Evolutionary conservation across 2,113 vertebrate genomes (phyloP).

Genomic region (Dascyllus trimaculatus): DNA sequence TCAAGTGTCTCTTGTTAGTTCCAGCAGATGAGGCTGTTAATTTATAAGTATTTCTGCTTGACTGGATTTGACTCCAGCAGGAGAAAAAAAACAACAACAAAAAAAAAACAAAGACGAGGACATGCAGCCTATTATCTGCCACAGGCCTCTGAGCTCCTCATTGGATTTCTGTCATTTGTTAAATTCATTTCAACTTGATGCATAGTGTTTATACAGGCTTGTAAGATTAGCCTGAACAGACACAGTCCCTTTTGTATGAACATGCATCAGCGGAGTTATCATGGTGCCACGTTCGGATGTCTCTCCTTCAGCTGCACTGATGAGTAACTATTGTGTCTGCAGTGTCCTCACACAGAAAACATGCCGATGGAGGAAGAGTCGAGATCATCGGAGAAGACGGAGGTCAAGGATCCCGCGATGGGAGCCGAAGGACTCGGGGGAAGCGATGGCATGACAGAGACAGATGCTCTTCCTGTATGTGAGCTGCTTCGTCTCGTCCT

Average conservation of each 20-base stretch:
- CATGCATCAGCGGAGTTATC: conserved; percentile 5
- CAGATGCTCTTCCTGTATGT: conserved; percentile 41
- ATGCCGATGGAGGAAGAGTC: background rate
- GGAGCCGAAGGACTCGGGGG: conserved; percentile 6
- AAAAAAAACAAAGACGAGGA: background rate
- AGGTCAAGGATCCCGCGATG: conserved; percentile 12
- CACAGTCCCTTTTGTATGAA: background rate
- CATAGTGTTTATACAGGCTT: conserved; percentile 32
- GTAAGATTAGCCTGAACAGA: conserved; percentile 18
- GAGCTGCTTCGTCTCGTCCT: background rate
- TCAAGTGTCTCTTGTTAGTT: conserved; percentile 42
- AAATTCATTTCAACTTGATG: conserved; percentile 11
- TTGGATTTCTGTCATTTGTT: conserved; percentile 16
- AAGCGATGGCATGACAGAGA: background rate
- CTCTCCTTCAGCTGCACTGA: too few relatives aligned
- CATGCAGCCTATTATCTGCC: conserved; percentile 25
- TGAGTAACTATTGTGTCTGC: background rate
- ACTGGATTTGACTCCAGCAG: conserved; percentile 31
- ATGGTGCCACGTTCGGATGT: background rate
- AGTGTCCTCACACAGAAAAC: conserved; percentile 40
- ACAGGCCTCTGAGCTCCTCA: conserved; percentile 9
- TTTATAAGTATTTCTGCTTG: conserved; percentile 38
- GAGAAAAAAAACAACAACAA: background rate
- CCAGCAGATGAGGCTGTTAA: conserved; percentile 37
- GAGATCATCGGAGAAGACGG: background rate